Conservation (phyloP, 2,797 vertebrate species). For the Chelon labrosus region DNA sequence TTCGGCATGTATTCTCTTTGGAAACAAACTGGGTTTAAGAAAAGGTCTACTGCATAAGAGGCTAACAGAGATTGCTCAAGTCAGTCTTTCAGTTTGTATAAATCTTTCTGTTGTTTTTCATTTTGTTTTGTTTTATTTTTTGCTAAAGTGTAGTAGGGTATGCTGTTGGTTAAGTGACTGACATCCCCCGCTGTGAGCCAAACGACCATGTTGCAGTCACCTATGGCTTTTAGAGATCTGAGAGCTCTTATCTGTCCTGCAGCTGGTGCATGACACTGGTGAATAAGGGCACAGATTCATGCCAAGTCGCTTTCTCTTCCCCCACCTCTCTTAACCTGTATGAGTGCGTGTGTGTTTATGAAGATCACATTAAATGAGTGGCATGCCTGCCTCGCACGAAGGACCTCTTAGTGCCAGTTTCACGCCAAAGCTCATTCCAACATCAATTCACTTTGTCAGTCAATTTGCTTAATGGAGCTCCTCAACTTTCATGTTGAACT, state of each 20-base stretch:
- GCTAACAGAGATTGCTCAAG: not conserved
- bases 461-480: constrained; percentile 64
- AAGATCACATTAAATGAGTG: constrained; percentile 43
- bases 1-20: not conserved
- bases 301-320: constrained; percentile 41
- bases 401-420: constrained; percentile 58
- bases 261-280: constrained; percentile 57
- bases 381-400: constrained; percentile 56
- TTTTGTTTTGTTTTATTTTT: not conserved
- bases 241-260: constrained; percentile 65
- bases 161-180: constrained; percentile 27
- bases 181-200: constrained; percentile 20
- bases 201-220: constrained; percentile 48
- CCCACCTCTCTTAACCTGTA: constrained; percentile 28
- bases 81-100: too few relatives aligned
- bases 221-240: constrained; percentile 51
- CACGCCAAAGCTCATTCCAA: constrained; percentile 42
- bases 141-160: not conserved
- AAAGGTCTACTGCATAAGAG: not conserved
- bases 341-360: constrained; percentile 46
- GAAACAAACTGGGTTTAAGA: not conserved
- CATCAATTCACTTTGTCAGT: constrained; percentile 59
- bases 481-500: constrained; percentile 61
- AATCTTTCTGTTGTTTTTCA: constrained; percentile 7
- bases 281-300: constrained; percentile 60